Evolutionary conservation across 2,888 invertebrate genomes (phyloP), one percentile per base, ranked within the genome.

Genomic region (Lucinisca nassula): DNA sequence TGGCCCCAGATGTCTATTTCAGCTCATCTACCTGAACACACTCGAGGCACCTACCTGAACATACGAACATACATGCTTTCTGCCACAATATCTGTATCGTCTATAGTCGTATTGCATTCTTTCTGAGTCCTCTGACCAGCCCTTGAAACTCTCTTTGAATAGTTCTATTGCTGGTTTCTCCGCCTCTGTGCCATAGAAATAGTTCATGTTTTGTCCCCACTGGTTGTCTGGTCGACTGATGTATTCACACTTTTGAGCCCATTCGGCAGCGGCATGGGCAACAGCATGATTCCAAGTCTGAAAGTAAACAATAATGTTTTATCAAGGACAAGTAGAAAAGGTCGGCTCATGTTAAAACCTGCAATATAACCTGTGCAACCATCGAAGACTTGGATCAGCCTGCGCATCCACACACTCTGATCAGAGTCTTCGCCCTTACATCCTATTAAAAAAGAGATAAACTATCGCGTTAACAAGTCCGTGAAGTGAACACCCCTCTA

Each of bases 201-300:
- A 90, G 79, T 90, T 88, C 80, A 92, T 88, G 51, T 90, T 89
- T 75, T 88, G 85, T 10, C 90, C 90, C 86, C 91, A 92, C 40
- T 84, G 77, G 40, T 90, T 88, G 80, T 91, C 91, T 12, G 88
- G 88, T 14, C 79, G 87, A 51, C 82, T 86, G 0, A 87, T 79
- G 61, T 89, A 92, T 61, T 88, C 87, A 80, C 92, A 92, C 72
- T 89, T 76, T 4, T 84, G 38, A 0, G 90, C 92, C 91, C 92
- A 90, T 12, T 91, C 89, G 1, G 89, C 77, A 0, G 92, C 90
- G 1, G 88, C 88, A 21, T 84, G 79, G 0, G 92, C 92, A 32
- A 90, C 84, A 0, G 79, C 88, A 30, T 87, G 80, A 70, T 90
- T 91, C 92, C 92, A 92, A 0, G 85, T 89, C 92, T 92, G 67